Base-by-base conservation (phyloP, 2,797 vertebrate genomes). In the Sebastolobus altivelis region DNA sequence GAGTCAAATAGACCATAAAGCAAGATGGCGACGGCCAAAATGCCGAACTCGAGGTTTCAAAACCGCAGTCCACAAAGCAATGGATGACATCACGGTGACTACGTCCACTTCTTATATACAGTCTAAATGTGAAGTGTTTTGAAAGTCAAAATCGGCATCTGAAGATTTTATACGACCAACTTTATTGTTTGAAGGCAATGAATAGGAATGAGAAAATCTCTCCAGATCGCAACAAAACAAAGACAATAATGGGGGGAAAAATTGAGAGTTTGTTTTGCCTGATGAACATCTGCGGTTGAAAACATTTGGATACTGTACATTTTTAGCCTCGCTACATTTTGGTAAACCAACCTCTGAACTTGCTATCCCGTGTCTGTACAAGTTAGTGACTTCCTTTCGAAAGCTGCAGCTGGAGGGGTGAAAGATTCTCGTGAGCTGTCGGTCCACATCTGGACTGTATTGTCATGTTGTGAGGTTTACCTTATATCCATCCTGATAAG, bases 401-500 rank as follows among this genome's bases (percentile, higher is more conserved):
- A 52, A 67, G 37, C 20, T 18, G 38, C 60, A 60, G 60, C 31
- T 14, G 25, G 35, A 68, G n/a, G 29, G 27, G 18, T 22, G 14
- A 40, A 18, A 43, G 43, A 52, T 35, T 12, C 20, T 52, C 1
- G 5, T 16, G 66, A 75, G 62, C 31, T 54, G 69, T 83, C 20
- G 11, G 6, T 71, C 62, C 69, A 85, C 68, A 74, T 82, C 75
- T 67, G 72, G n/a, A 46, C 60, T n/a, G 55, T 22, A 4, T 29
- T 18, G 18, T 49, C 55, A 10, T 20, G 59, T 35, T 68, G 68
- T 60, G 68, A 77, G 52, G 1, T 75, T 79, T 78, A 63, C 75
- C 69, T 40, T 62, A 3, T 62, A 79, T 74, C 79, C 63, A 63
- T 80, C 81, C 79, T 22, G 10, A 63, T 81, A 25, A 13, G 7